Percentiles rank a stretch among this genome's conserved stretches.
These are phyloP conservation scores for Psephotus haematonotus DNA, from an alignment of 2,113 vertebrate genomes.

Conservation along the genomic window DNA sequence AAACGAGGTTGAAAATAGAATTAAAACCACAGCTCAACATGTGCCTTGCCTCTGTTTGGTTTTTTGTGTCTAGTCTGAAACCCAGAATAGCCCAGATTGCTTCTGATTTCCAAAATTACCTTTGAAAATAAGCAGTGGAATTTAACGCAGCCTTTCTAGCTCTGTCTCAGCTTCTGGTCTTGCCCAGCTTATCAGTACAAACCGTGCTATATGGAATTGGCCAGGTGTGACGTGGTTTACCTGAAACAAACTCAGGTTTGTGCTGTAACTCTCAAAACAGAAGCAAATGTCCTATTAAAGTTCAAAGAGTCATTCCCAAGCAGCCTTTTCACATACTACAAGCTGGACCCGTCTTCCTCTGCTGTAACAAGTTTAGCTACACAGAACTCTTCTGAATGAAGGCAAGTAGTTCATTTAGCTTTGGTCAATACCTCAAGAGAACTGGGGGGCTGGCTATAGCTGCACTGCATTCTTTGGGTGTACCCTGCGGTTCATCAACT, in stretches of 20 bases:
- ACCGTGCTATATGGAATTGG: neutral
- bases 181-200: neutral
- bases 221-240: neutral
- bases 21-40: conserved; percentile 45
- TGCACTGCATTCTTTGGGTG: neutral
- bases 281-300: neutral
- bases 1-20: conserved; percentile 61
- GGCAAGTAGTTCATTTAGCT: neutral
- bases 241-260: neutral
- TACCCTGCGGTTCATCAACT: neutral
- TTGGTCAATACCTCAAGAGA: neutral
- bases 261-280: neutral
- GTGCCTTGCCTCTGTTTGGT: conserved; percentile 38
- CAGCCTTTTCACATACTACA: neutral
- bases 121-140: conserved; percentile 1
- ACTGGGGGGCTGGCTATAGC: neutral
- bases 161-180: neutral
- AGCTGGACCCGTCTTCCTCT: neutral
- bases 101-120: conserved; percentile 24
- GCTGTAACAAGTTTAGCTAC: neutral
- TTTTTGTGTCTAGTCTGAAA: conserved; percentile 53
- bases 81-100: conserved; percentile 4
- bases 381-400: neutral
- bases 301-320: neutral
- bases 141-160: neutral